Conservation (phyloP, 2,888 invertebrate species). For the Achlya flavicornis region DNA sequence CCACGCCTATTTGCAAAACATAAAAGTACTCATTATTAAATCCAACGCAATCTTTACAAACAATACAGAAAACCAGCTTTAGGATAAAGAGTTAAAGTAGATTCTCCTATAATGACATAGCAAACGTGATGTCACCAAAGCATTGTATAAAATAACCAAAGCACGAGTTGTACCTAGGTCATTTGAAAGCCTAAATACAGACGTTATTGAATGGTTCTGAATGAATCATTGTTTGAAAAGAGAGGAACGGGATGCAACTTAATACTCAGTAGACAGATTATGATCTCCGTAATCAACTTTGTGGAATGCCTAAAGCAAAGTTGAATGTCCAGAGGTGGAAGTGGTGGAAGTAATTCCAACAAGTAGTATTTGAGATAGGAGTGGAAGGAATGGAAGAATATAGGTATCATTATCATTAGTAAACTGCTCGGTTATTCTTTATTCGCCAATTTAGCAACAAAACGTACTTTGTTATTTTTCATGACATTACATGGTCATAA, state of each 20-base stretch:
- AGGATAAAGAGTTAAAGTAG: background rate
- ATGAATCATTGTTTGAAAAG: background rate
- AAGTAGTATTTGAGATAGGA: too few relatives aligned
- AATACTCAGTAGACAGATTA: too few relatives aligned
- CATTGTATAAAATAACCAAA: constrained; percentile 41
- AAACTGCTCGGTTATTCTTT: too few relatives aligned
- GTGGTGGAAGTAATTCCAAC: background rate
- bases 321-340: too few relatives aligned
- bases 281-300: too few relatives aligned
- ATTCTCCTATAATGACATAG: constrained; percentile 24
- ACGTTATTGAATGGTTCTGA: background rate
- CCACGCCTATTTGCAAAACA: background rate
- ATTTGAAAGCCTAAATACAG: background rate
- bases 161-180: constrained; percentile 22
- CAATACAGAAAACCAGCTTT: background rate
- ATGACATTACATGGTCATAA: too few relatives aligned
- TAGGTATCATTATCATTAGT: too few relatives aligned
- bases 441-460: too few relatives aligned
- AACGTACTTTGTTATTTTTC: too few relatives aligned
- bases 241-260: background rate
- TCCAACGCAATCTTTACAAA: background rate
- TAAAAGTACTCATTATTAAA: background rate
- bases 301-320: too few relatives aligned
- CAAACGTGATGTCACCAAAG: constrained; percentile 52
- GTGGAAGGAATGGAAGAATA: too few relatives aligned